These are phyloP conservation scores for Tenualosa ilisha DNA, from an alignment of 2,797 vertebrate genomes.

Conservation along the genomic window DNA sequence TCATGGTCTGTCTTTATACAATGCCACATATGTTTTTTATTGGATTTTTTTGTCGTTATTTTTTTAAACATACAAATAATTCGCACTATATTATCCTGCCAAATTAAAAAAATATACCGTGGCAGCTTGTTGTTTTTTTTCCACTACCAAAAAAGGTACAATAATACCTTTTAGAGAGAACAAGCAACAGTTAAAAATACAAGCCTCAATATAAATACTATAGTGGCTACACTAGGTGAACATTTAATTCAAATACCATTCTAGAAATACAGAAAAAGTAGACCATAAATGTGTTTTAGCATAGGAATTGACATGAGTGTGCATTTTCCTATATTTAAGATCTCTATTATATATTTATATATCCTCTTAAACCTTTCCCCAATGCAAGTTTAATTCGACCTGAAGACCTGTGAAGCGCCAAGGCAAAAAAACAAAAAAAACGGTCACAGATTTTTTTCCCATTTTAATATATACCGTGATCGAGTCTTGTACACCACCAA, in stretches of 20 bases:
- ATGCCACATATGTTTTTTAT: conserved; percentile 84
- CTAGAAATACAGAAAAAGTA: conserved; percentile 99
- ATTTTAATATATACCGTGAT: conserved; percentile 79
- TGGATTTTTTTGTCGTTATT: conserved; percentile 76
- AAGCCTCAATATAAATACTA: conserved; percentile 99
- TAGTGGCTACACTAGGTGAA: conserved; percentile 99
- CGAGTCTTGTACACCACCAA: conserved; percentile 93
- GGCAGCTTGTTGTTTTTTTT: conserved; percentile 99
- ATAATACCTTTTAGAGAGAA: conserved; percentile 98
- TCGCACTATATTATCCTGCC: conserved; percentile 99
- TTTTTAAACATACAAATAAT: conserved; percentile 99
- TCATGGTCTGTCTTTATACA: conserved; percentile 89
- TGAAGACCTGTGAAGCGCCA: conserved; percentile 98
- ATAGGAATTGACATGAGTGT: conserved; percentile 99
- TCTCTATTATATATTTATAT: conserved; percentile 88
- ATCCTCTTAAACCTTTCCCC: conserved; percentile 97
- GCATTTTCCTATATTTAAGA: conserved; percentile 99
- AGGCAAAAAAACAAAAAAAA: conserved; percentile 88
- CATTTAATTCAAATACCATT: conserved; percentile 99
- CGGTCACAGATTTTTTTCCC: conserved; percentile 80
- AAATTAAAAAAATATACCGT: conserved; percentile 99
- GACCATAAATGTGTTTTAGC: conserved; percentile 99
- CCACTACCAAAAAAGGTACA: conserved; percentile 99
- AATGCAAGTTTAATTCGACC: conserved; percentile 98
- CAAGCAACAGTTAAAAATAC: conserved; percentile 99